Evolutionary conservation across 2,113 vertebrate genomes (phyloP).

Genomic region (Hippocampus guttulatus): DNA sequence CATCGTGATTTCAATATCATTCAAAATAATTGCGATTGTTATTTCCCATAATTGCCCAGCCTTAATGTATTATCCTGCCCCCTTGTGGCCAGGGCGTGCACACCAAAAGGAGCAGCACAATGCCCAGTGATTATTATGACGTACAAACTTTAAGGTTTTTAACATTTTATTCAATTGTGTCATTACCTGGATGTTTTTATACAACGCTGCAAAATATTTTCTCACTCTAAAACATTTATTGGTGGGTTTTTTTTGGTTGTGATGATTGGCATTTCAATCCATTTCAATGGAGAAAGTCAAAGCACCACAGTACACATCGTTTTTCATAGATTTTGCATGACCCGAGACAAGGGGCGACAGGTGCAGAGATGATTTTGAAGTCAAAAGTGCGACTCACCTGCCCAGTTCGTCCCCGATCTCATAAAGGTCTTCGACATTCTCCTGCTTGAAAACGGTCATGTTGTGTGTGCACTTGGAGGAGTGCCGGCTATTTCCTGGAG

Average conservation of each 20-base stretch:
- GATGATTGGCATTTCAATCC: not conserved
- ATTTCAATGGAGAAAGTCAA: not conserved
- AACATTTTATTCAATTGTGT: too few species aligned
- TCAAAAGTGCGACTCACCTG: slow-evolving; percentile 72
- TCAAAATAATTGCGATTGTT: too few species aligned
- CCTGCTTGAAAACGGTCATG: slow-evolving; percentile 92
- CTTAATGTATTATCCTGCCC: too few species aligned
- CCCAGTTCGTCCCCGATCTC: slow-evolving; percentile 90
- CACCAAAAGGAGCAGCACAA: too few species aligned
- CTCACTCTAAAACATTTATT: not conserved
- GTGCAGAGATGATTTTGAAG: not conserved
- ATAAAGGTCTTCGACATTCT: slow-evolving; percentile 92
- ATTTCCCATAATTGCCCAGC: too few species aligned
- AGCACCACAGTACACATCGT: not conserved
- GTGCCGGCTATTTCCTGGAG: slow-evolving; percentile 26
- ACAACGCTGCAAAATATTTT: not conserved
- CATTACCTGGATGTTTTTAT: too few species aligned
- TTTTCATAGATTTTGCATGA: not conserved
- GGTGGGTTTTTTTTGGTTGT: not conserved
- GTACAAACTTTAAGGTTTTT: too few species aligned
- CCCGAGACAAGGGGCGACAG: not conserved
- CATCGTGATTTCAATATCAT: too few species aligned
- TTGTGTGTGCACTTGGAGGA: slow-evolving; percentile 50
- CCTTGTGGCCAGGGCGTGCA: too few species aligned
- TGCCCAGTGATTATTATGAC: too few species aligned